Conservation (phyloP, 2,797 vertebrate genomes). For the Acanthis flammea region DNA sequence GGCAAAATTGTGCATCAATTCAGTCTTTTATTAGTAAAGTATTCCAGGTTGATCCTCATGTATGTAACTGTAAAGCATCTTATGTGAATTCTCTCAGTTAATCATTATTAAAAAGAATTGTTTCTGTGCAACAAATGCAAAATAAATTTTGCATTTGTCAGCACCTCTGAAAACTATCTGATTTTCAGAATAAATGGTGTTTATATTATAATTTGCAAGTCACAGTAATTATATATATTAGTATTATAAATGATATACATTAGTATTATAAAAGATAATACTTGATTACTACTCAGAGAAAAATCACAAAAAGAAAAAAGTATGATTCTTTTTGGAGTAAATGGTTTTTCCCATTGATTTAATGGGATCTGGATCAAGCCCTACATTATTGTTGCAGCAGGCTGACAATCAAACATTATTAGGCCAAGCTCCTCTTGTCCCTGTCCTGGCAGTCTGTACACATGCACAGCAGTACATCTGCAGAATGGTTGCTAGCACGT, state of each 20-base stretch:
- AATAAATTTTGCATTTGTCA: not conserved
- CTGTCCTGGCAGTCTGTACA: not conserved
- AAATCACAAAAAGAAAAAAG: not conserved
- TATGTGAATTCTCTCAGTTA: not conserved
- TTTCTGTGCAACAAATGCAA: not conserved
- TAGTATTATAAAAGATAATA: not conserved
- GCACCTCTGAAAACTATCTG: not conserved
- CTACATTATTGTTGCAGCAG: not conserved
- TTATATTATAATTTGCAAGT: not conserved
- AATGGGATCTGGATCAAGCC: not conserved
- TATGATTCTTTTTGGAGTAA: not conserved
- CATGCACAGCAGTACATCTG: not conserved
- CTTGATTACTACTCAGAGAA: not conserved
- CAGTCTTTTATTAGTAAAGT: not conserved
- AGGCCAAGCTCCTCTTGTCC: not conserved
- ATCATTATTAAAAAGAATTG: not conserved
- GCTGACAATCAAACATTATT: not conserved
- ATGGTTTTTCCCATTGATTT: not conserved
- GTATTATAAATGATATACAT: not conserved
- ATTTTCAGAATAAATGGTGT: not conserved
- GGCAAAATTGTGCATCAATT: not conserved
- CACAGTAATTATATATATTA: not conserved
- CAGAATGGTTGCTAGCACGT: not conserved
- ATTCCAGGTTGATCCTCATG: not conserved
- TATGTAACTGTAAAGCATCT: not conserved